Evolutionary conservation across 2,113 vertebrate species (phyloP), one percentile per base, ranked within the genome.

Genomic region (Ophiodon elongatus): DNA sequence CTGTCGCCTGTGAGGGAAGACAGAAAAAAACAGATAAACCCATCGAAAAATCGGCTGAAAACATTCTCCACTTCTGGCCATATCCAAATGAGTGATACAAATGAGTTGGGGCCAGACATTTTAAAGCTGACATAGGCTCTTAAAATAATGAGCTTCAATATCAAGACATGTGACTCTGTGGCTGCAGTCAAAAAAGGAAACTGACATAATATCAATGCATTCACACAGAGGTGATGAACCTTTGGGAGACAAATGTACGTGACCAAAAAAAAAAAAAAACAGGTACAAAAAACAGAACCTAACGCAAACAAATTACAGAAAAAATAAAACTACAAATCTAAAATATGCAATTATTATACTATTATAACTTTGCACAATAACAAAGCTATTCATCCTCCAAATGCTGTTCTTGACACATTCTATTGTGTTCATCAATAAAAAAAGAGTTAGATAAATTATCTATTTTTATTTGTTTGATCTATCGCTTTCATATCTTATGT

Each of bases 1-100:
- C 99, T 2, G 99, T 99, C 13, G 99, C 99, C 99, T 99, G 86
- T 8, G 35, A 52, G 65, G 35, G 71, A 70, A 29, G 14, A 86
- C 14, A 10, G 35, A 85, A 80, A 15, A 21, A 3, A 43, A 2
- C 21, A 33, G 56, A 65, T 50, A 65, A 77, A 67, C 57, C 5
- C 54, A 56, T 2, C n/a, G 21, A 59, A 11, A 56, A 50, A 68
- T 39, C 39, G 47, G 2, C 54, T 60, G 57, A 27, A 45, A 39
- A 29, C 25, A 43, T 37, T 59, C 25, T 27, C 10, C 23, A 21
- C 25, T 31, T 13, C 43, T 33, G 43, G 66, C 27, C 27, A 50
- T 52, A 64, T 54, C 41, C 13, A 43, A 43, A 43, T 14, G 41
- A 43, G 11, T 43, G 41, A 43, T 43, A 4, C 41, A 43, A 43